These are phyloP conservation scores for Siderastrea siderea DNA, from an alignment of 92 coral and sea anemone species.

Conservation along the genomic window DNA sequence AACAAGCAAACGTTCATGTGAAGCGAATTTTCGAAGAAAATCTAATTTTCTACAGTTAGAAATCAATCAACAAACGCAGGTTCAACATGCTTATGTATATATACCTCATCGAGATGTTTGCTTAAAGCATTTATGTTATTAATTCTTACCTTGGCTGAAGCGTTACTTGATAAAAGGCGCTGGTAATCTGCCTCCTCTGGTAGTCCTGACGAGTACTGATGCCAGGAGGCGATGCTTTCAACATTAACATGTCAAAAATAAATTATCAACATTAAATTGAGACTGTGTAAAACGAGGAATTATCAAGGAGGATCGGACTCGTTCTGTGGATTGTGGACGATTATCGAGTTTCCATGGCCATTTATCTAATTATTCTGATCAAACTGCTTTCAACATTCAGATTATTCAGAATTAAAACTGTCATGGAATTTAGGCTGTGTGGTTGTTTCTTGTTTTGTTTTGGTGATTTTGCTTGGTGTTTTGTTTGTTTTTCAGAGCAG, in stretches of 20 bases:
- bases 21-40: neutral
- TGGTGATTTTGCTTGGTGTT: too few relatives aligned
- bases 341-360: neutral
- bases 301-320: neutral
- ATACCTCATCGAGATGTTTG: neutral
- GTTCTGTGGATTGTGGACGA: neutral
- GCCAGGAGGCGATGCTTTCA: neutral
- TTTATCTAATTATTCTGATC: too few relatives aligned
- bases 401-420: too few relatives aligned
- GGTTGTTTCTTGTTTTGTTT: too few relatives aligned
- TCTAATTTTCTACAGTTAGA: neutral
- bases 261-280: constrained; percentile 16
- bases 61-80: neutral
- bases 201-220: neutral
- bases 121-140: neutral
- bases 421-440: too few relatives aligned
- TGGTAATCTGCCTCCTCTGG: neutral
- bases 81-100: neutral
- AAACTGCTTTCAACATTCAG: too few relatives aligned
- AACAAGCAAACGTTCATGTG: neutral
- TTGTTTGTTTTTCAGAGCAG: too few relatives aligned
- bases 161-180: neutral
- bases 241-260: constrained; percentile 10
- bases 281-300: constrained; percentile 4
- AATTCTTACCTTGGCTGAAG: neutral